Conservation (phyloP, 2,113 vertebrate genomes). For the Pao palembangensis region DNA sequence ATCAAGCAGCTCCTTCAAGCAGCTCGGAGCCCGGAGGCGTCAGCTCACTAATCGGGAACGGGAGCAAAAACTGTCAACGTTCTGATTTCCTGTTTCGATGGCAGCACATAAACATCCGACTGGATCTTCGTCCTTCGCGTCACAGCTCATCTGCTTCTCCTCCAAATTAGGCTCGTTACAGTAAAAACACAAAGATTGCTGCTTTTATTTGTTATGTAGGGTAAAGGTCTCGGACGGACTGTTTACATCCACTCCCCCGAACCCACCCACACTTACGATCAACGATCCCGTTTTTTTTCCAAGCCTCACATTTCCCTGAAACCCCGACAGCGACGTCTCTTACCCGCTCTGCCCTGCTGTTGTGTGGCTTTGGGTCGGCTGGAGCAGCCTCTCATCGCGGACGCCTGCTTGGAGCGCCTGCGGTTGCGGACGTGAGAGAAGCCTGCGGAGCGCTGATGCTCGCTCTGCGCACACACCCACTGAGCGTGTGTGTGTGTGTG, state of each 20-base stretch:
- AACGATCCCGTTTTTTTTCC: slow-evolving; percentile 56
- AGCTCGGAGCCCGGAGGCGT: neutral
- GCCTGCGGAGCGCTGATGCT: slow-evolving; percentile 40
- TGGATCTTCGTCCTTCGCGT: slow-evolving; percentile 5
- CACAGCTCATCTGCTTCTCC: neutral
- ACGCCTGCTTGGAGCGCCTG: slow-evolving; percentile 47
- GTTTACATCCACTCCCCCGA: neutral
- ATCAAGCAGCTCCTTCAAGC: slow-evolving; percentile 2
- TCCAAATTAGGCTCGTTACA: neutral
- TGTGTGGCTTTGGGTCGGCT: slow-evolving; percentile 56
- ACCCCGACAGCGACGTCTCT: slow-evolving; percentile 26
- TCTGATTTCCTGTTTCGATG: neutral
- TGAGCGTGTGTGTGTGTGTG: neutral
- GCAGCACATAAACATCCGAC: neutral
- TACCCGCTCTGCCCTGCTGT: slow-evolving; percentile 63
- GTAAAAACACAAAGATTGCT: neutral
- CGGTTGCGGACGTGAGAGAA: slow-evolving; percentile 34
- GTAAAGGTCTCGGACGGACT: slow-evolving; percentile 56
- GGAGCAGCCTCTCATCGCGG: slow-evolving; percentile 77
- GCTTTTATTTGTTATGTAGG: slow-evolving; percentile 39
- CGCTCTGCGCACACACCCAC: slow-evolving; percentile 46
- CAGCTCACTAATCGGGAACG: neutral
- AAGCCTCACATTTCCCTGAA: neutral
- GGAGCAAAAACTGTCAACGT: neutral
- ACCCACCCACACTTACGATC: slow-evolving; percentile 16